These are phyloP conservation scores for Bungarus multicinctus DNA, from an alignment of 2,113 vertebrate genomes.

Conservation along the genomic window DNA sequence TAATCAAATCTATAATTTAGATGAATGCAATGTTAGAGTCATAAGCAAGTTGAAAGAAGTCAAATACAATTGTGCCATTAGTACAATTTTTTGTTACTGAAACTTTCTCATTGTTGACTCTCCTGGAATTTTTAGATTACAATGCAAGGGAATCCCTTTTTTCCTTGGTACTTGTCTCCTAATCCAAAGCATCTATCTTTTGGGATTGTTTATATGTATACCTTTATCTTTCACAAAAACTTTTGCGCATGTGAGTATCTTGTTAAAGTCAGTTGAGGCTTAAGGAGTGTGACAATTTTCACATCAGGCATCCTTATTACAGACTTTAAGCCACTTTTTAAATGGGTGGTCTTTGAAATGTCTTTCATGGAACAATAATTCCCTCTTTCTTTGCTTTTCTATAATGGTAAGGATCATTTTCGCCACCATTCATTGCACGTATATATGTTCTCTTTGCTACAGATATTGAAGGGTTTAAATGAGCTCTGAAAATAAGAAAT, in stretches of 20 bases:
- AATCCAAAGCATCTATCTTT: constrained; percentile 60
- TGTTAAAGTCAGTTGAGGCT: constrained; percentile 71
- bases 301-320: constrained; percentile 65
- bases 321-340: constrained; percentile 64
- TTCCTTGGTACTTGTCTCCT: constrained; percentile 60
- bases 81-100: constrained; percentile 42
- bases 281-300: constrained; percentile 65
- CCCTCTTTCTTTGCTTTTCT: constrained; percentile 68
- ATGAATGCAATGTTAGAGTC: constrained; percentile 27
- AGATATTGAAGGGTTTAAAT: constrained; percentile 51
- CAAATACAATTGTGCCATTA: constrained; percentile 46
- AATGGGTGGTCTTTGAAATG: constrained; percentile 70
- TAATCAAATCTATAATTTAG: constrained; percentile 39
- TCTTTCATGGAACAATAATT: constrained; percentile 65
- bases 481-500: neutral
- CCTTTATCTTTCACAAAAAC: constrained; percentile 67
- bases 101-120: constrained; percentile 56
- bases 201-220: constrained; percentile 41
- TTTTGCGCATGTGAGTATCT: constrained; percentile 64
- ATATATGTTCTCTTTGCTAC: constrained; percentile 56
- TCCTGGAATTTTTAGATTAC: constrained; percentile 60
- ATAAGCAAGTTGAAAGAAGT: constrained; percentile 16
- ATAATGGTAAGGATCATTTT: constrained; percentile 57
- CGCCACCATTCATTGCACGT: neutral
- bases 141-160: constrained; percentile 64